Evolutionary conservation across 1,140 invertebrate species (phyloP), one percentile per base, ranked within the genome.

Genomic region (Trichonephila inaurata): DNA sequence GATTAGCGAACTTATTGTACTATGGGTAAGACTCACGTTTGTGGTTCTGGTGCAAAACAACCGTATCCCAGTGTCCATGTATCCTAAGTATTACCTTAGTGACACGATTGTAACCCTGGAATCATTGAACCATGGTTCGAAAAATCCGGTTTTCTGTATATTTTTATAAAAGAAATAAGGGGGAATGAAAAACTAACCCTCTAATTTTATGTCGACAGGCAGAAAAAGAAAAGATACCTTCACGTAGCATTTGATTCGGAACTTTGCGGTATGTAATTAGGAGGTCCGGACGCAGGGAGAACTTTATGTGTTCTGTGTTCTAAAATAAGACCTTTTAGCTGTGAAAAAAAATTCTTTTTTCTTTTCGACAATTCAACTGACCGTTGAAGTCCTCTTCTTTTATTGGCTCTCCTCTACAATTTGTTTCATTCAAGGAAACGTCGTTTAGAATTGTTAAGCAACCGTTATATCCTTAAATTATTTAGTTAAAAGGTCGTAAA

Each of bases 141-240:
- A 40, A 88, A 88, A 88, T 88, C 86, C 86, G 86, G 86, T 88
- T 88, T 58, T 64, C 86, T 88, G 60, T 88, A 88, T 64, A 88
- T 64, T 33, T 88, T 85, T 44, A 64, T 16, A 18, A 64, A 40
- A 19, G 10, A 16, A 64, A 88, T 51, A 58, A 77, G 28, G 6
- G 72, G 72, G 28, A 28, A 40, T 2, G 33, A 28, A 28, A 77
- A 51, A 88, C 66, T 18, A n/a, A 88, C 60, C 60, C 86, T 88
- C 33, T 88, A 88, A 88, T 88, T 88, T 88, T 33, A 18, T 66
- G 62, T 88, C 86, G 62, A 88, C 86, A 85, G 58, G 83, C 12
- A 33, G 28, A 44, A 64, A 58, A 88, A 40, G 28, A 64, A 88
- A 88, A 64, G 51, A 58, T n/a, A 51, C 82, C 82, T 64, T 44